phyloP scores from a whole-genome alignment of 2,797 vertebrate species.

The Chaetophractus vellerosus region DNA sequence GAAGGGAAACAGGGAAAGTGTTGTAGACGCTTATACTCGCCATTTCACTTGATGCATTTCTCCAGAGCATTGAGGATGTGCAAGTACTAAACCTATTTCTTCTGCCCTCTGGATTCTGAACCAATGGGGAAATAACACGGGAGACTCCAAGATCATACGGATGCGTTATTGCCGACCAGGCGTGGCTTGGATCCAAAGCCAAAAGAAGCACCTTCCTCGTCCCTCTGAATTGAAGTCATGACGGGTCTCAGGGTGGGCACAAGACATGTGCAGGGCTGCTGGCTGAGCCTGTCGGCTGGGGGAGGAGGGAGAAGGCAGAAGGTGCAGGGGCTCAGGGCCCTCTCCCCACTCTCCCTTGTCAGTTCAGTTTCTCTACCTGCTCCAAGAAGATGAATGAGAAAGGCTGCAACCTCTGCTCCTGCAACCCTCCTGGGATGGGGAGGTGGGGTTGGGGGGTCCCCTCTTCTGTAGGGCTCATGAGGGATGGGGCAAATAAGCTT shows the following conservation, averaged over 20 bases:
- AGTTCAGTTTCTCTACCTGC: too few relatives aligned
- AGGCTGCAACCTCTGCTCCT: not conserved
- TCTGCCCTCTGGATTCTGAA: not conserved
- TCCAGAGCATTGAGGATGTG: not conserved
- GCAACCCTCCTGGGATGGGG: not conserved
- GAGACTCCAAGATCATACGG: not conserved
- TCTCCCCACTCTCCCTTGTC: not conserved
- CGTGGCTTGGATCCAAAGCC: not conserved
- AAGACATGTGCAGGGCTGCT: fast-evolving
- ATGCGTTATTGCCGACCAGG: not conserved
- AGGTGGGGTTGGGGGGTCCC: too few relatives aligned
- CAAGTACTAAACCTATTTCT: not conserved
- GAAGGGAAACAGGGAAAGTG: not conserved
- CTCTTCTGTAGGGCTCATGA: not conserved
- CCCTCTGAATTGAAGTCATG: not conserved
- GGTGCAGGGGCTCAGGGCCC: fast-evolving
- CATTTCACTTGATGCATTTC: not conserved
- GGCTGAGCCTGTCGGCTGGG: not conserved
- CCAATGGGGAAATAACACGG: not conserved
- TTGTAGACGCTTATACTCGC: not conserved
- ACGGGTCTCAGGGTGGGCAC: fast-evolving
- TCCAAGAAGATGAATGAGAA: not conserved
- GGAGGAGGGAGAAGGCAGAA: not conserved
- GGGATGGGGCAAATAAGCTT: not conserved
- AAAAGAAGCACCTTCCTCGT: not conserved